phyloP scores from a whole-genome alignment of 2,113 vertebrate genomes.

The Paradoxurus hermaphroditus region DNA sequence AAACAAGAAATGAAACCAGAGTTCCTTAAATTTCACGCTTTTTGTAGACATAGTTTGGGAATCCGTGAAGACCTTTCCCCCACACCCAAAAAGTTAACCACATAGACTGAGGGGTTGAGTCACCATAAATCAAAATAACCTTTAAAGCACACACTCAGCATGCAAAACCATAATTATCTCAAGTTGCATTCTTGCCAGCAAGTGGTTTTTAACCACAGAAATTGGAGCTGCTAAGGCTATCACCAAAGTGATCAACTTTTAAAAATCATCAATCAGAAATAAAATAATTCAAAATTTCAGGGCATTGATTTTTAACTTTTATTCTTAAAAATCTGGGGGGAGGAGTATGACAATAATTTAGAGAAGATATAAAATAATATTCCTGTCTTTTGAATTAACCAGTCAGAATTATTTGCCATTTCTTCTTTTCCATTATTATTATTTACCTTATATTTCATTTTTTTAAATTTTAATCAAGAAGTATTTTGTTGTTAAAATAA shows the following conservation, averaged over 20 bases:
- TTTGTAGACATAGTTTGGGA: neutral
- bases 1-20: fast-evolving
- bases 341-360: neutral
- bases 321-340: neutral
- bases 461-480: neutral
- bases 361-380: neutral
- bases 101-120: neutral
- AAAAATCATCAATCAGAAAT: neutral
- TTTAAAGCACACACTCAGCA: slow-evolving; percentile 34
- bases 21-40: neutral
- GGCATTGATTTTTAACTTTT: neutral
- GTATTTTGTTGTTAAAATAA: neutral
- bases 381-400: neutral
- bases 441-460: neutral
- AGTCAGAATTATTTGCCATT: neutral
- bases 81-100: neutral
- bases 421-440: neutral
- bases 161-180: slow-evolving; percentile 51
- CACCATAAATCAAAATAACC: slow-evolving; percentile 53
- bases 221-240: neutral
- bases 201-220: slow-evolving; percentile 39
- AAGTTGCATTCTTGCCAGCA: neutral
- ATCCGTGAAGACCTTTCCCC: neutral
- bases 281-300: neutral
- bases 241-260: neutral